Conservation (phyloP, 2,888 invertebrate genomes). For the Xestoiulus laeticollis region DNA sequence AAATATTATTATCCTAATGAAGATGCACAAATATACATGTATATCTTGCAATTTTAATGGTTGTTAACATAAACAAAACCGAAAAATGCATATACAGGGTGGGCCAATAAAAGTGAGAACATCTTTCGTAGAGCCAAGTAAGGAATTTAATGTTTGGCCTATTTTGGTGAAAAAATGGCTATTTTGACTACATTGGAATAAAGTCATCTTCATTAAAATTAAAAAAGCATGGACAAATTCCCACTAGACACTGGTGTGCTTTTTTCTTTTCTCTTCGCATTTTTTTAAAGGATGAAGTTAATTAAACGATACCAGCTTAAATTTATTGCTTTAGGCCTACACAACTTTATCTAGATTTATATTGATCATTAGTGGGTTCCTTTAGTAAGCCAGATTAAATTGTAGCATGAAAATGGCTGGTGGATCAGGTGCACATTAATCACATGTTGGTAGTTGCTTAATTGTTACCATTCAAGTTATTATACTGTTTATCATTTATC, state of each 20-base stretch:
- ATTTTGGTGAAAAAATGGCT: background rate
- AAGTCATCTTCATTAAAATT: background rate
- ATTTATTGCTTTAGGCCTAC: background rate
- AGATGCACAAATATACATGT: too few relatives aligned
- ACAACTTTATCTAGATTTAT: background rate
- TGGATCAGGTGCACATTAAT: background rate
- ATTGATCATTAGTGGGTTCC: constrained; percentile 4
- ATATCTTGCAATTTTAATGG: too few relatives aligned
- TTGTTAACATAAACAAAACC: too few relatives aligned
- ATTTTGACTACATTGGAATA: background rate
- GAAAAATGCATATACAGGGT: too few relatives aligned
- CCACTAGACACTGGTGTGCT: background rate
- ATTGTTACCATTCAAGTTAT: background rate
- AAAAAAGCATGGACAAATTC: background rate
- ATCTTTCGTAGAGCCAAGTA: too few relatives aligned
- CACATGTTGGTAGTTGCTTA: background rate
- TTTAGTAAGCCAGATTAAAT: background rate
- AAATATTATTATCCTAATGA: too few relatives aligned
- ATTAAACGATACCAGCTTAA: background rate
- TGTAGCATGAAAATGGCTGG: background rate
- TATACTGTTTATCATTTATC: background rate
- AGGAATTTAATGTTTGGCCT: background rate
- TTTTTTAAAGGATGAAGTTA: background rate
- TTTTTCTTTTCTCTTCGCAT: too few relatives aligned
- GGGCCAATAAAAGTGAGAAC: too few relatives aligned